A percentile compares a stretch with the other conserved stretches of the same genome.
Evolutionary conservation across 2,113 vertebrate species (phyloP).

Genomic region (Pygoscelis adeliae): DNA sequence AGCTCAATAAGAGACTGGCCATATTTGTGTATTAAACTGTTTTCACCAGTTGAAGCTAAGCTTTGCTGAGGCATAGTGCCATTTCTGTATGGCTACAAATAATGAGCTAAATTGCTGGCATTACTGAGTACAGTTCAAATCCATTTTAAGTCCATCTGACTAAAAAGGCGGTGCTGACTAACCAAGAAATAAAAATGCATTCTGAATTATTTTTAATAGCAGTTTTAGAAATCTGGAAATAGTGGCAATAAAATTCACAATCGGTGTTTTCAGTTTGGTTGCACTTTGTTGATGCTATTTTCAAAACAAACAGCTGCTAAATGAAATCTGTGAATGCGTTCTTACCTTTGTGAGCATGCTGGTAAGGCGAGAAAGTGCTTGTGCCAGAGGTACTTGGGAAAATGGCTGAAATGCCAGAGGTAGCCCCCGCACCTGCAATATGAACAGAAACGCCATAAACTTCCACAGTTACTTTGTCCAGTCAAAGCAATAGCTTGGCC

Average conservation of each 20-base stretch:
- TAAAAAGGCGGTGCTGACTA: not conserved
- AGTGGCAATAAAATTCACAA: not conserved
- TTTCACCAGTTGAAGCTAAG: not conserved
- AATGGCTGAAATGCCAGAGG: constrained; percentile 70
- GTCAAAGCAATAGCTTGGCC: not conserved
- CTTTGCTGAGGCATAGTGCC: not conserved
- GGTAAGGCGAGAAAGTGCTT: constrained; percentile 86
- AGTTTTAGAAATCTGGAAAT: not conserved
- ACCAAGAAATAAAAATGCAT: not conserved
- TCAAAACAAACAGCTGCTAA: not conserved
- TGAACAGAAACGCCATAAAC: not conserved
- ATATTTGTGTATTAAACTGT: not conserved
- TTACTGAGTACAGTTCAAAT: not conserved
- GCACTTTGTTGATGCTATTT: not conserved
- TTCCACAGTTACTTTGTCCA: not conserved
- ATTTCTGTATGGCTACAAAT: not conserved
- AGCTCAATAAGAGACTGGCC: not conserved
- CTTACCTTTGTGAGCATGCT: constrained; percentile 89
- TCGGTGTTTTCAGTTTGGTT: not conserved
- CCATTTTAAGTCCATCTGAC: not conserved
- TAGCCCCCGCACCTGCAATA: constrained; percentile 80
- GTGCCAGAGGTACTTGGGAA: constrained; percentile 77
- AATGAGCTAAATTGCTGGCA: constrained; percentile 5
- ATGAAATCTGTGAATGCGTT: not conserved
- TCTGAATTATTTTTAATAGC: not conserved